Evolutionary conservation across 2,797 vertebrate genomes (phyloP).

Genomic region (Anisognathus igniventris): DNA sequence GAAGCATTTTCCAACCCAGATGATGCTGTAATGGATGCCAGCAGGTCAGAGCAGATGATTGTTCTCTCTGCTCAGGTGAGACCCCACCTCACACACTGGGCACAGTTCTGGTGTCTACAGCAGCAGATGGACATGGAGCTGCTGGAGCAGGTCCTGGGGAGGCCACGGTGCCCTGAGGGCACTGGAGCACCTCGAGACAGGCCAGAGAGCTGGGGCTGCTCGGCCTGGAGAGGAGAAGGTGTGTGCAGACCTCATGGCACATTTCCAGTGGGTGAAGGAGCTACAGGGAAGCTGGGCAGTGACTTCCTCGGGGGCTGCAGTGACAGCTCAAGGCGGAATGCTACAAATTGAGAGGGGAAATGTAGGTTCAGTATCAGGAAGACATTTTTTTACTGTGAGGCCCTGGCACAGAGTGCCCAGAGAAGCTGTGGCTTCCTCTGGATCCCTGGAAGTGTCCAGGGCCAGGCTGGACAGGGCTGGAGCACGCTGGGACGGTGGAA

Average conservation of each 20-base stretch:
- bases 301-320: background rate
- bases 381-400: accelerated
- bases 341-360: background rate
- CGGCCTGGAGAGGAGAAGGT: accelerated
- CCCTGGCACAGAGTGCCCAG: background rate
- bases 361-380: background rate
- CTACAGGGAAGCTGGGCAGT: accelerated
- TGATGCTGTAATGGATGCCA: background rate
- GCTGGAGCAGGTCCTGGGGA: background rate
- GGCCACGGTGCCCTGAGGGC: accelerated
- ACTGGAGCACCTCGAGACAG: background rate
- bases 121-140: accelerated
- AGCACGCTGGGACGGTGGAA: accelerated
- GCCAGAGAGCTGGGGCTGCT: background rate
- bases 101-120: background rate
- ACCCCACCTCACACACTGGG: accelerated
- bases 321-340: background rate
- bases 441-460: accelerated
- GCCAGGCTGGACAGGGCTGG: background rate
- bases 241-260: background rate
- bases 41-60: accelerated
- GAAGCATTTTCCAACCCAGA: background rate
- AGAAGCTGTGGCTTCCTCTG: background rate
- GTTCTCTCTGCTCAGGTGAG: background rate
- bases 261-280: background rate